Evolutionary conservation across 2,888 invertebrate genomes (phyloP), one percentile per base, ranked within the genome.

Genomic region (Protodeltote pygarga): DNA sequence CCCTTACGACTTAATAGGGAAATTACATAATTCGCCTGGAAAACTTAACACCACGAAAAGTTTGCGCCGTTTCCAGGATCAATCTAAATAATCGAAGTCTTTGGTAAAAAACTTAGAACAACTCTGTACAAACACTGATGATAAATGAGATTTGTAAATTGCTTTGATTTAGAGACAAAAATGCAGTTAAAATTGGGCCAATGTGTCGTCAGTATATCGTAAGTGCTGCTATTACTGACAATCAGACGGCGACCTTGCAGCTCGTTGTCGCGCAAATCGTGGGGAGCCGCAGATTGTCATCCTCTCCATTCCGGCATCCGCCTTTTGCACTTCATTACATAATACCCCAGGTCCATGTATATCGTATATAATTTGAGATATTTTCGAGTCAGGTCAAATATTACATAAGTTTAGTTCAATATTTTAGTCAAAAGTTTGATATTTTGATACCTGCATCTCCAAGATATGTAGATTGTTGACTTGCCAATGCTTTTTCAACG

Each of bases 181-280:
- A 68, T 78, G 77, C 76, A 77, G 51, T 13, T 65, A 52, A 64
- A 88, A 86, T 77, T 87, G 76, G 87, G 87, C 72, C 84, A 87
- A 75, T 81, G 71, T 85, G 84, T 76, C 84, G 85, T 69, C 76
- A 65, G 78, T 78, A 77, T 81, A 81, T 83, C 79, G 77, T 81
- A 84, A 85, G 83, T 81, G 82, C 71, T 59, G 81, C 80, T 81
- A 88, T 90, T 90, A 90, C 86, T 75, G 81, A 77, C 90, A 91
- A 92, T 92, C 90, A 90, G 84, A 75, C 80, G 71, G 66, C 83
- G 91, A 89, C 92, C 91, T 91, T 91, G 90, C 78, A 70, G 86
- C 90, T 90, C 81, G 87, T 91, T 91, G 89, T 80, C 79, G 83
- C 81, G 73, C 77, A 83, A 85, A 85, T 86, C 87, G 90, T 86